phyloP scores from a whole-genome alignment of 1,140 invertebrate species.

The Polypedilum pembai region DNA sequence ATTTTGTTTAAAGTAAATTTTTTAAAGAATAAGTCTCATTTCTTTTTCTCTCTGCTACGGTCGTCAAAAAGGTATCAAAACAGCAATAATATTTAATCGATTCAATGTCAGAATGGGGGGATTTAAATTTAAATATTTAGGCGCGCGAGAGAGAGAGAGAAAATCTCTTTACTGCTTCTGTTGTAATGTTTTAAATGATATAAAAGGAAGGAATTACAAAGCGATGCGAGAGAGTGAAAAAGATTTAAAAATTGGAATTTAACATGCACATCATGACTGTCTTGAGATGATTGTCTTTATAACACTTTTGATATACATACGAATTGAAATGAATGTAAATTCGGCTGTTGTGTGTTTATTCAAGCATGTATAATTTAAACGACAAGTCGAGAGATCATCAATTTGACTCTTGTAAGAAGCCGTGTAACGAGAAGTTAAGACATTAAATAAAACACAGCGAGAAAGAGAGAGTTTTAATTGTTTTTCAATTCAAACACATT shows the following conservation, averaged over 20 bases:
- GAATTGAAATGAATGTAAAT: neutral
- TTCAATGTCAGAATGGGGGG: slow-evolving; percentile 4
- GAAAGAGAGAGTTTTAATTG: too few relatives aligned
- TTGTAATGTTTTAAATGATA: neutral
- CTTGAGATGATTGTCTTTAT: slow-evolving; percentile 17
- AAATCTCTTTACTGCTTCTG: slow-evolving; percentile 15
- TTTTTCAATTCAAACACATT: too few relatives aligned
- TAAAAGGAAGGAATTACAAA: neutral
- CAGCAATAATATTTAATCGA: slow-evolving; percentile 18
- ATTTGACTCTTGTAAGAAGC: too few relatives aligned
- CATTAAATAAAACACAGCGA: too few relatives aligned
- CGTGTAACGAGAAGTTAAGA: too few relatives aligned
- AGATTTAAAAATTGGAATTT: slow-evolving; percentile 20
- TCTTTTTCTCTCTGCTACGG: neutral
- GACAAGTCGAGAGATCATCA: neutral
- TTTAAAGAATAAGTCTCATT: too few relatives aligned
- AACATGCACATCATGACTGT: slow-evolving; percentile 16
- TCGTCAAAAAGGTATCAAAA: slow-evolving; percentile 18
- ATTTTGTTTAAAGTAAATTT: too few relatives aligned
- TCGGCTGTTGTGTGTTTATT: neutral
- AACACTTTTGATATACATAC: neutral
- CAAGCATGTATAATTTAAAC: slow-evolving; percentile 12
- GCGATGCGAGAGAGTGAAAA: neutral
- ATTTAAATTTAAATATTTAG: neutral
- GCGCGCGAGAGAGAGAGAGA: neutral